Conservation (phyloP, 1,140 invertebrate species). For the Mya arenaria region DNA sequence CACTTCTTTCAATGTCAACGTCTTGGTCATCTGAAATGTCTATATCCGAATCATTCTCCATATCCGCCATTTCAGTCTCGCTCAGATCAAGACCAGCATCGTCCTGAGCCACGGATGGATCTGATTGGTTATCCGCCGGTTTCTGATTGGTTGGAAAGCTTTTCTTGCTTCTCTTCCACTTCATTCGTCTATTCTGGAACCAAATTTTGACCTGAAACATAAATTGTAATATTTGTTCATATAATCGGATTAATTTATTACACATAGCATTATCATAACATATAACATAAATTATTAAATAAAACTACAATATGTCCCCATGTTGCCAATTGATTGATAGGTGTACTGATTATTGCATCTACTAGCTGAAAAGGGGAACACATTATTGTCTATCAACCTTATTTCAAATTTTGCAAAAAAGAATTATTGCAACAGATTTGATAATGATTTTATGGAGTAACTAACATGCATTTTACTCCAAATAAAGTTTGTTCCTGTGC, state of each 20-base stretch:
- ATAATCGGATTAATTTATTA: no score
- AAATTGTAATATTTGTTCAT: no score
- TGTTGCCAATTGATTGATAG: no score
- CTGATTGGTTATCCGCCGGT: slow-evolving; percentile 17
- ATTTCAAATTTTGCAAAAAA: not conserved
- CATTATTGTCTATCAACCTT: not conserved
- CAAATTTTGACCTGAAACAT: slow-evolving; percentile 85
- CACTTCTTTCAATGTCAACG: slow-evolving; percentile 62
- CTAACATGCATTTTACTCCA: no score
- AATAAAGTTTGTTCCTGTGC: no score
- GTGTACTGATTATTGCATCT: no score
- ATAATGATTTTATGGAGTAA: no score
- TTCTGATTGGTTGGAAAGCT: slow-evolving; percentile 47
- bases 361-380: no score
- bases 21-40: slow-evolving; percentile 70
- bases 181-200: slow-evolving; percentile 94
- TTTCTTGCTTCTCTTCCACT: slow-evolving; percentile 91
- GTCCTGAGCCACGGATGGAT: not conserved
- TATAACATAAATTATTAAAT: no score
- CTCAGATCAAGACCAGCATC: slow-evolving; percentile 2
- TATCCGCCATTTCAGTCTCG: slow-evolving; percentile 57
- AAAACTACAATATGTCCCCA: no score
- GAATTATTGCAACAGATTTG: not conserved
- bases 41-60: slow-evolving; percentile 68
- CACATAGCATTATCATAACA: no score